A percentile compares a stretch with the other conserved stretches of the same genome.
Evolutionary conservation across 2,888 invertebrate species (phyloP).

Genomic region (Drosophila lacicola): DNA sequence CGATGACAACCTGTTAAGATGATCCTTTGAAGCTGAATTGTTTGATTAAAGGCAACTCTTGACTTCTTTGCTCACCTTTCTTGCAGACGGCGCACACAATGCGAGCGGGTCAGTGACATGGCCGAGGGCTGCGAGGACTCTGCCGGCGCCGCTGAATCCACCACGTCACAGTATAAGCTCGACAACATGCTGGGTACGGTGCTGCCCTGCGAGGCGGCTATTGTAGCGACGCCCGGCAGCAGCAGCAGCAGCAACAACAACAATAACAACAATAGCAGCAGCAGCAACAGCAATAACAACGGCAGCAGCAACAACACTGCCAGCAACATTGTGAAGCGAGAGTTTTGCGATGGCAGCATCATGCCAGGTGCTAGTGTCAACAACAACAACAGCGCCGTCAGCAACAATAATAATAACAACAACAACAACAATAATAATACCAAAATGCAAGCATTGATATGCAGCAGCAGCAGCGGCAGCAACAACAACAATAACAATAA

Average conservation of each 20-base stretch:
- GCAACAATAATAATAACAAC: slow-evolving; percentile 61
- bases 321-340: slow-evolving; percentile 83
- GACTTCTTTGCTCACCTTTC: slow-evolving; percentile 9
- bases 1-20: slow-evolving; percentile 5
- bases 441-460: slow-evolving; percentile 69
- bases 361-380: slow-evolving; percentile 74
- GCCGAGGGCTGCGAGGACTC: slow-evolving; percentile 90
- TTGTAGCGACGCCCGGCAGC: slow-evolving; percentile 82
- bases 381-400: slow-evolving; percentile 61
- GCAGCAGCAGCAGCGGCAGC: slow-evolving; percentile 32
- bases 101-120: slow-evolving; percentile 88
- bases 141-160: slow-evolving; percentile 71
- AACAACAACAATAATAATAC: slow-evolving; percentile 66
- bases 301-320: slow-evolving; percentile 30
- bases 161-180: slow-evolving; percentile 66
- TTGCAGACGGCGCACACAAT: slow-evolving; percentile 86
- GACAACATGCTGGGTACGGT: slow-evolving; percentile 85
- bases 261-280: slow-evolving; percentile 46
- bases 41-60: neutral
- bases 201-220: slow-evolving; percentile 85
- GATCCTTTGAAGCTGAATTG: neutral
- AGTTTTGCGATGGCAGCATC: slow-evolving; percentile 83
- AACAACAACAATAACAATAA: slow-evolving; percentile 39
- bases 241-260: slow-evolving; percentile 54
- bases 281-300: slow-evolving; percentile 43